These are phyloP conservation scores for Eupsilia transversa DNA, from an alignment of 2,888 invertebrate species.

Conservation along the genomic window DNA sequence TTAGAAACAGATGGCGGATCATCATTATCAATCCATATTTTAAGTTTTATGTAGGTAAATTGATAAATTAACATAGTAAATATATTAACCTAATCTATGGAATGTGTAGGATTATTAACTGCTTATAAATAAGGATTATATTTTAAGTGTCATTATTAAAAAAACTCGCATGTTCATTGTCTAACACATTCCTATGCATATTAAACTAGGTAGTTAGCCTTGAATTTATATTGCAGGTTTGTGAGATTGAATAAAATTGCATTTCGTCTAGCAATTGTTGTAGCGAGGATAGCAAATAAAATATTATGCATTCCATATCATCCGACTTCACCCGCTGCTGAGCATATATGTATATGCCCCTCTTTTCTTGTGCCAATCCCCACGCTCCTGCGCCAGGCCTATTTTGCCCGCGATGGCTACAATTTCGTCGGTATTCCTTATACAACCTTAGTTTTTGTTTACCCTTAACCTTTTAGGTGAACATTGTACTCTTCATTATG, in stretches of 20 bases:
- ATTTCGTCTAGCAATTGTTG: constrained; percentile 8
- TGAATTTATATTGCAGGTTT: constrained; percentile 29
- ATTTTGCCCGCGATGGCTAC: background rate
- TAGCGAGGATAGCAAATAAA: constrained; percentile 9
- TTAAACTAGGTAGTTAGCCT: constrained; percentile 39
- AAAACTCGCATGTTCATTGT: constrained; percentile 39
- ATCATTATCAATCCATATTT: constrained; percentile 32
- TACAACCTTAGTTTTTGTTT: background rate
- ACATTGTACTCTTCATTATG: background rate
- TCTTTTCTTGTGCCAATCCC: background rate
- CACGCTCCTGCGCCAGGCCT: background rate
- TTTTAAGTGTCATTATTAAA: constrained; percentile 24
- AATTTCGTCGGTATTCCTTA: background rate
- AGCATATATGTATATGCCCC: background rate
- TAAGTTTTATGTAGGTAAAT: constrained; percentile 48
- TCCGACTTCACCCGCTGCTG: background rate
- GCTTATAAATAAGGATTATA: constrained; percentile 21
- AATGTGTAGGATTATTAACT: constrained; percentile 5
- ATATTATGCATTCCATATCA: background rate
- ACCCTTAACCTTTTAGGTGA: background rate
- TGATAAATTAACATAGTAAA: constrained; percentile 38
- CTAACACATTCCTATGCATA: constrained; percentile 41
- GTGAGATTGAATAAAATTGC: constrained; percentile 15
- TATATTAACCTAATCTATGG: constrained; percentile 29
- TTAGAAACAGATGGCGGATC: background rate